Evolutionary conservation across 1,140 invertebrate genomes (phyloP).

Genomic region (Hypothenemus hampei): DNA sequence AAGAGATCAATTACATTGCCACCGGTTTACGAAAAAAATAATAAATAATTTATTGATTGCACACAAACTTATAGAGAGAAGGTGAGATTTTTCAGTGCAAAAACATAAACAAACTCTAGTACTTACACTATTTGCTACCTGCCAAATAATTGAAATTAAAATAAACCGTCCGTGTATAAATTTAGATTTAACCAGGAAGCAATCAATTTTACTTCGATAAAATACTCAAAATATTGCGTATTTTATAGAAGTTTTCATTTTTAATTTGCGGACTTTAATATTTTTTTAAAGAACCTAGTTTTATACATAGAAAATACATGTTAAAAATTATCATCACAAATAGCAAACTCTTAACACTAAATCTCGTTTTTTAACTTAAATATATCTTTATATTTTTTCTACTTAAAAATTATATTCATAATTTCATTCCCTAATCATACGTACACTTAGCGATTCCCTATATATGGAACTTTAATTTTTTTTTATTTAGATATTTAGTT

Average conservation of each 20-base stretch:
- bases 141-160: slow-evolving; percentile 21
- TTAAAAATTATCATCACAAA: slow-evolving; percentile 43
- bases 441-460: too few relatives aligned
- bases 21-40: too few relatives aligned
- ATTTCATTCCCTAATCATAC: slow-evolving; percentile 7
- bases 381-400: slow-evolving; percentile 21
- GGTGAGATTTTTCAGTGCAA: too few relatives aligned
- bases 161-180: too few relatives aligned
- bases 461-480: too few relatives aligned
- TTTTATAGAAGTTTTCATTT: slow-evolving; percentile 1
- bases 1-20: too few relatives aligned
- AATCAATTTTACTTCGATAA: neutral
- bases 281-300: slow-evolving; percentile 1
- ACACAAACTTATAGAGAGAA: too few relatives aligned
- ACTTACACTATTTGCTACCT: too few relatives aligned
- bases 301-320: slow-evolving; percentile 34
- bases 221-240: slow-evolving; percentile 8
- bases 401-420: neutral
- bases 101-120: too few relatives aligned
- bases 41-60: too few relatives aligned
- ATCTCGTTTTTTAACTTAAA: slow-evolving; percentile 22
- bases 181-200: slow-evolving; percentile 9
- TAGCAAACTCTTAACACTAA: slow-evolving; percentile 40
- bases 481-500: too few relatives aligned
- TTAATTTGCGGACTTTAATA: neutral